Evolutionary conservation across 2,113 vertebrate species (phyloP), one percentile per base, ranked within the genome.

Genomic region (Stercorarius parasiticus): DNA sequence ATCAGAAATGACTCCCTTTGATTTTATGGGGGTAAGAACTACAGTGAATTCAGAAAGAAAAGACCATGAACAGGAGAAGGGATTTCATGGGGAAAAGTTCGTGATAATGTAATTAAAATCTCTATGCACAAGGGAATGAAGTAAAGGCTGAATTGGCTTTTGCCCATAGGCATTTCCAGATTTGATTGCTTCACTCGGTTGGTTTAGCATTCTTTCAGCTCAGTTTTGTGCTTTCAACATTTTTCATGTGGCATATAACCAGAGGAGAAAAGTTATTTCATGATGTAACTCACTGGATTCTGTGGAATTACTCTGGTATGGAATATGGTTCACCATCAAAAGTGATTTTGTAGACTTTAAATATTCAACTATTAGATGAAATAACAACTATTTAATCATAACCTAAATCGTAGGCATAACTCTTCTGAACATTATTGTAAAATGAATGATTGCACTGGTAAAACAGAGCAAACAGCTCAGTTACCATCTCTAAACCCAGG

Each of bases 71-170:
- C 22, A 55, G 36, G 18, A 70, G 47, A 92, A 42, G 22, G 19
- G 25, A 77, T 92, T 96, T 93, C 36, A 66, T 11, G 45, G 47
- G 64, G 17, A 38, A 62, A 70, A n/a, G 61, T 84, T 81, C 45
- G 45, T 79, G 55, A 74, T 92, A 95, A 88, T 61, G 67, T 92
- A 95, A 96, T 96, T 95, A 93, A 97, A 90, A 95, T 64, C 29
- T 74, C 38, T 78, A 1, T 56, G 52, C 61, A 82, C 80, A 56
- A 79, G 76, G 69, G 92, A 95, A 81, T 2, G 8, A 88, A 91
- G 38, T 71, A 84, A 86, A 95, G 30, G 69, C 47, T 61, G 47
- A 89, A 89, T 12, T 89, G 77, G n/a, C 30, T 96, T 90, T 87
- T 65, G 77, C 84, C 81, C 36, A 86, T 20, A 79, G 80, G 67